These are phyloP conservation scores for Steromphala cineraria DNA, from an alignment of 2,888 invertebrate genomes.

Conservation along the genomic window DNA sequence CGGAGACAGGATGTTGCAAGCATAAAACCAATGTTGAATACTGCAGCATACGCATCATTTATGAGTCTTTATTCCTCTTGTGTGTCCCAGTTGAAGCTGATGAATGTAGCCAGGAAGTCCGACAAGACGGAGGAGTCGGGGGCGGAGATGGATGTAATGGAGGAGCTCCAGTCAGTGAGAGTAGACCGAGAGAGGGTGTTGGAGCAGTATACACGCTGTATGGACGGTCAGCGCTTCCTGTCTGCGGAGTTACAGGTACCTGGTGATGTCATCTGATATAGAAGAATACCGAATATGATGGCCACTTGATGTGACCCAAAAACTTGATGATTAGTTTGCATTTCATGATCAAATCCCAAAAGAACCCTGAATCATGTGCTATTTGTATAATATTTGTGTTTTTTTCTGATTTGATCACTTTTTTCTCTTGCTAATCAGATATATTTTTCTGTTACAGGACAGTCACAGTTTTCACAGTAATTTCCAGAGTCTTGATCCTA, in stretches of 20 bases:
- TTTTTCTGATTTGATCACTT: too few relatives aligned
- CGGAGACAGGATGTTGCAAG: too few relatives aligned
- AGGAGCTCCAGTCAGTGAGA: not conserved
- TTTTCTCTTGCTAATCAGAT: too few relatives aligned
- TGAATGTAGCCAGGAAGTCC: not conserved
- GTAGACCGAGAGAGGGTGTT: not conserved
- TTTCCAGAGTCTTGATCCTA: constrained; percentile 28
- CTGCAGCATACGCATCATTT: too few relatives aligned
- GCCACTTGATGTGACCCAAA: too few relatives aligned
- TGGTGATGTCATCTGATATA: too few relatives aligned
- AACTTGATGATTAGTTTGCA: too few relatives aligned
- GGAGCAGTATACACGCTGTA: not conserved
- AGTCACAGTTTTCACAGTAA: constrained; percentile 36
- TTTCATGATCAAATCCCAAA: too few relatives aligned
- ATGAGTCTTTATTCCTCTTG: not conserved
- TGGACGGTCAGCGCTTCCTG: not conserved
- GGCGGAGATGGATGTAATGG: not conserved
- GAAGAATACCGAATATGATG: too few relatives aligned
- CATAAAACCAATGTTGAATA: too few relatives aligned
- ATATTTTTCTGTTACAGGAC: constrained; percentile 21
- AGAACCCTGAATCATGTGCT: too few relatives aligned
- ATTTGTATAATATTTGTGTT: too few relatives aligned
- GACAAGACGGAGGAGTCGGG: not conserved
- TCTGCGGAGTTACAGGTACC: not conserved
- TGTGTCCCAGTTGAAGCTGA: not conserved